phyloP scores from a whole-genome alignment of 2,797 vertebrate genomes.

The Spheniscus humboldti region DNA sequence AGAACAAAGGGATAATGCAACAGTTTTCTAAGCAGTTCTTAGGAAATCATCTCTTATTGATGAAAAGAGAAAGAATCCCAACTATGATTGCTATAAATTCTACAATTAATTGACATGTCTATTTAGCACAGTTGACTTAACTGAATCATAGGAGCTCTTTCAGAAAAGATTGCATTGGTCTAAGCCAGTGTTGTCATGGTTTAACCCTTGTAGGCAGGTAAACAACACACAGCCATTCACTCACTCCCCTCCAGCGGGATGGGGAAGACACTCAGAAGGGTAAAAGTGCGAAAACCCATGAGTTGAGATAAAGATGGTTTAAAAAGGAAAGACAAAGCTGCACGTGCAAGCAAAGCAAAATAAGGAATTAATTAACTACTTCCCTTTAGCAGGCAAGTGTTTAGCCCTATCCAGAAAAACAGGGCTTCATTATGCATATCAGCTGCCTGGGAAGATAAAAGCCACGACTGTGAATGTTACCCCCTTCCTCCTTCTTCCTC shows the following conservation, averaged over 20 bases:
- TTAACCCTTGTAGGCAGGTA: neutral
- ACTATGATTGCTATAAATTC: neutral
- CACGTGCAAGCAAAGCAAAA: neutral
- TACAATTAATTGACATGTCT: neutral
- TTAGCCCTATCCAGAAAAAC: neutral
- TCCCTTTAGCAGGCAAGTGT: neutral
- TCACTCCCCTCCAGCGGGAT: neutral
- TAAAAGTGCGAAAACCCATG: rapidly evolving
- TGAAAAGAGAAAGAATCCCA: neutral
- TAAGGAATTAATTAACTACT: neutral
- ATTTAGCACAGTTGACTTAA: neutral
- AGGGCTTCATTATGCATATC: neutral
- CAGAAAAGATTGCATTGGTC: neutral
- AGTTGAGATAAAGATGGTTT: neutral
- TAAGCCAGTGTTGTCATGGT: neutral
- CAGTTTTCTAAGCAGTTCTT: neutral
- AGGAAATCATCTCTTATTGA: neutral
- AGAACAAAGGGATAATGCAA: neutral
- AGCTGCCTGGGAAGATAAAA: neutral
- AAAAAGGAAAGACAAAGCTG: neutral
- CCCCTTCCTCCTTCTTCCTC: neutral
- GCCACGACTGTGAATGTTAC: neutral
- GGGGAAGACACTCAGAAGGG: neutral
- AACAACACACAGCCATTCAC: neutral
- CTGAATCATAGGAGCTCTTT: neutral